Percentiles rank a stretch among this genome's conserved stretches.
Evolutionary conservation across 2,888 invertebrate genomes (phyloP).

Genomic region (Aspidapion aeneum): DNA sequence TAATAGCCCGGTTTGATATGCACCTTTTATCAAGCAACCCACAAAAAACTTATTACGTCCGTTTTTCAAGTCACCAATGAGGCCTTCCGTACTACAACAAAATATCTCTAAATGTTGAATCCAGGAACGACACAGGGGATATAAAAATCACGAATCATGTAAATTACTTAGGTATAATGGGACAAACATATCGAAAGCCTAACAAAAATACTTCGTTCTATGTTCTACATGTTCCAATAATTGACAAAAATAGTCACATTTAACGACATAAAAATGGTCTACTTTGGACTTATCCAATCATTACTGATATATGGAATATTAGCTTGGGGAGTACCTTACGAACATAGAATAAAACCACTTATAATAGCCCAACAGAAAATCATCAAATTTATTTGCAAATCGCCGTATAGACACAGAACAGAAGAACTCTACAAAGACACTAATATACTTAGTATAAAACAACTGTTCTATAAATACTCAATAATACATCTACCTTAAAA

Average conservation of each 20-base stretch:
- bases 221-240: neutral
- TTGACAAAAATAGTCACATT: neutral
- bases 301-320: neutral
- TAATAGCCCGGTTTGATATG: neutral
- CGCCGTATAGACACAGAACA: neutral
- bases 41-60: neutral
- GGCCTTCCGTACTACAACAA: neutral
- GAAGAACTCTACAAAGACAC: neutral
- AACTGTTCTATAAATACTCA: no score
- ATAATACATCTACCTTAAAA: no score
- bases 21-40: neutral
- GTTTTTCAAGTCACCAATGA: neutral
- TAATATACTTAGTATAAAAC: no score
- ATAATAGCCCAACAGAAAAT: neutral
- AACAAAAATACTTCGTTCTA: neutral
- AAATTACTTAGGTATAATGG: neutral
- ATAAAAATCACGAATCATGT: neutral
- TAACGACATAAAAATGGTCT: neutral
- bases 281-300: neutral
- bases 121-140: no score
- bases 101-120: no score
- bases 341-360: neutral
- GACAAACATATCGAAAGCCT: neutral
- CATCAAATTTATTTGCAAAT: neutral
- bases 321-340: neutral